Evolutionary conservation across 2,797 vertebrate species (phyloP).

Genomic region (Acipenser ruthenus): DNA sequence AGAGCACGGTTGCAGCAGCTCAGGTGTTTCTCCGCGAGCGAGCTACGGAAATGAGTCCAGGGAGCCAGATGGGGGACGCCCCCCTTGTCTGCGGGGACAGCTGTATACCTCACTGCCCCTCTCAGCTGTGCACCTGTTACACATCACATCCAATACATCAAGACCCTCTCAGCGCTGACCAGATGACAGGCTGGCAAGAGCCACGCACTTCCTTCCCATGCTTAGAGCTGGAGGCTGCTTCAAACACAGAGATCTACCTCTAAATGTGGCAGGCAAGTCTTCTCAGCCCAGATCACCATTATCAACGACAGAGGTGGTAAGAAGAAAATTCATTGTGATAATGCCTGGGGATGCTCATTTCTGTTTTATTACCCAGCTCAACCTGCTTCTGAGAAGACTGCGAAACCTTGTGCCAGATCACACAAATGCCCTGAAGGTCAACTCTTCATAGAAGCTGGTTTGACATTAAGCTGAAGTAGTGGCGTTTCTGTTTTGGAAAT

Average conservation of each 20-base stretch:
- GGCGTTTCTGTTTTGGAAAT: slow-evolving; percentile 39
- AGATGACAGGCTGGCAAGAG: slow-evolving; percentile 12
- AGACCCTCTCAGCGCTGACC: slow-evolving; percentile 39
- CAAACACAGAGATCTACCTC: not conserved
- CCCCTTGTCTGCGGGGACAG: slow-evolving; percentile 60
- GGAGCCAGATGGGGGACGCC: slow-evolving; percentile 60
- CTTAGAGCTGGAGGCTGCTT: not conserved
- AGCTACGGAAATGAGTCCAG: slow-evolving; percentile 24
- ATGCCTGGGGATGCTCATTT: too few relatives aligned
- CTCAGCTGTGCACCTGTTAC: slow-evolving; percentile 70
- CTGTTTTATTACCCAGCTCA: not conserved
- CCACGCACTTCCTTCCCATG: not conserved
- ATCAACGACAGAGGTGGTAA: slow-evolving; percentile 9
- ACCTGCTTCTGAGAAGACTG: slow-evolving; percentile 5
- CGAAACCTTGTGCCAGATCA: slow-evolving; percentile 24
- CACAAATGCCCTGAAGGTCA: slow-evolving; percentile 36
- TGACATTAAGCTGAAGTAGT: slow-evolving; percentile 40
- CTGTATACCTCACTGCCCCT: slow-evolving; percentile 49
- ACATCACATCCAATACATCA: slow-evolving; percentile 66
- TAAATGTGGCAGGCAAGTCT: not conserved
- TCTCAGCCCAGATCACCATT: slow-evolving; percentile 12
- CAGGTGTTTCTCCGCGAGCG: slow-evolving; percentile 36
- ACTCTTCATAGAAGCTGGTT: slow-evolving; percentile 33
- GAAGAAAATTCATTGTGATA: slow-evolving; percentile 2
- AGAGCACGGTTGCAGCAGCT: slow-evolving; percentile 28